Base-by-base conservation (phyloP, 2,888 invertebrate genomes). In the Adela reaumurella region DNA sequence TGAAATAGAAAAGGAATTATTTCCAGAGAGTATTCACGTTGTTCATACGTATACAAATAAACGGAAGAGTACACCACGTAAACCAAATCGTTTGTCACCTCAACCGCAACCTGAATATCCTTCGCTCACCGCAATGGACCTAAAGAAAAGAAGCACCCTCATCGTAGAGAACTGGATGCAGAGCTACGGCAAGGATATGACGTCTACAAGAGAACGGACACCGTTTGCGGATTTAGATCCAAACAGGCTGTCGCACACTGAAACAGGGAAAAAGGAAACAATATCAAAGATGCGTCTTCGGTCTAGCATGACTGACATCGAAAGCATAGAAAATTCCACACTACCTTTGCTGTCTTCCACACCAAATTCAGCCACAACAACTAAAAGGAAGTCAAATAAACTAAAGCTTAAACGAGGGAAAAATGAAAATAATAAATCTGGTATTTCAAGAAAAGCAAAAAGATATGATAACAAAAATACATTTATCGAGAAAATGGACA, bases 11-110 rank as follows among this genome's bases (percentile, higher is more conserved):
- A 74, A 67, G 55, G 62, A 70, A 53, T 3, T 76, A n/a, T 78
- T 78, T 52, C 76, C 77, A 50, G 57, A 68, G 57, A 72, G 73
- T 53, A 74, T 78, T 54, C 74, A 77, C 63, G 77, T 73, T 51
- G 67, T 68, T 45, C 49, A 54, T 18, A 74, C 69, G 55, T 77
- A 77, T 59, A 62, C 50, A 51, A 77, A 78, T 55, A 76, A 69
- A 59, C 67, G 67, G 49, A 76, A 66, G 61, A 66, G 63, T 8
- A 18, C 3, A 46, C 18, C 35, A 54, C 54, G 50, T 57, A 57
- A 47, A 70, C 70, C 58, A 67, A 71, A 67, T 46, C 57, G 46
- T 46, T 49, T 52, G 46, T 43, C 49, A n/a, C 55, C 53, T 46
- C 51, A 54, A 20, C 62, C 67, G 49, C 62, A 64, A 53, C 73